Base-by-base conservation (phyloP, 1,140 invertebrate species). In the Lerema accius region DNA sequence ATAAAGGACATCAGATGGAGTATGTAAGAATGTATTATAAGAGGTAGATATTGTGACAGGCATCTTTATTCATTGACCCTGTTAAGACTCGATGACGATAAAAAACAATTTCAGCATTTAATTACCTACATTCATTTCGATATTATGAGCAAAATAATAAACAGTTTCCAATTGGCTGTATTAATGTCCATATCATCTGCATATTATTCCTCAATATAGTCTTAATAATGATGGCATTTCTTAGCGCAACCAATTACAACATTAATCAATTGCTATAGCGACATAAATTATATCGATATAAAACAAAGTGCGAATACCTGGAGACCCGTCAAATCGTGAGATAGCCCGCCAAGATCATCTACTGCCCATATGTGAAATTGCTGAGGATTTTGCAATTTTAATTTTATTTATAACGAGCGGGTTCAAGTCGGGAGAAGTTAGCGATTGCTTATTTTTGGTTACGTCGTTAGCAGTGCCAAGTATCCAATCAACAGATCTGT, bases 311-410 rank as follows among this genome's bases (percentile, higher is more conserved):
- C 64, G 76, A 85, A 86, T 83, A 63, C 82, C 77, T 65, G 58
- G 43, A 71, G 65, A 69, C 64, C 73, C 78, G 80, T 89, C 86
- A 88, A 84, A 84, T 78, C 78, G 80, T 63, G 60, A 64, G 79
- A 89, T 87, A 88, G 84, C 70, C 65, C 63, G 60, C 66, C 66
- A 63, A 83, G 87, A 87, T 86, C 81, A 87, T 90, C 85, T 86
- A 71, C 69, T 71, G 74, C 59, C 85, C 84, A 84, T 88, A 88
- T 86, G 84, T 86, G 86, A 88, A 88, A 88, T 88, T 80, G 83
- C 71, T 84, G 69, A 63, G 76, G 78, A 86, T 87, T 90, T 86
- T 87, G 84, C 82, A 89, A 90, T 90, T 90, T 90, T 88, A 89
- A 90, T 88, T 90, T 89, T 86, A 88, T 88, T 90, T 90, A 86